phyloP scores from a whole-genome alignment of 2,113 vertebrate species.

The Corythornis madagascariensis region DNA sequence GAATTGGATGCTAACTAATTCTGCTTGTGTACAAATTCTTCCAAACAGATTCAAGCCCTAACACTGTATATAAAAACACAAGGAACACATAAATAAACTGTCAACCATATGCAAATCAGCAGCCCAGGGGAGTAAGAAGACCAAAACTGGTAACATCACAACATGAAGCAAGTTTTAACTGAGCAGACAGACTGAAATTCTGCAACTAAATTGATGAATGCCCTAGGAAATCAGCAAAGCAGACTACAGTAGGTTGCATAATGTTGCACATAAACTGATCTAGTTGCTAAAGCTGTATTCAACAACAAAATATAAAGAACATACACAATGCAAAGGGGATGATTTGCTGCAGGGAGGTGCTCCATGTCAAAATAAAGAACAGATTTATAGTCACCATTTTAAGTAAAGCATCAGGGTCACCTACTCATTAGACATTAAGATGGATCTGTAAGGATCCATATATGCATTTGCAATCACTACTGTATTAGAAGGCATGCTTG shows the following conservation, averaged over 20 bases:
- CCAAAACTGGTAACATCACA: background rate
- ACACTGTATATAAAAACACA: background rate
- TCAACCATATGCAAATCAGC: conserved; percentile 11
- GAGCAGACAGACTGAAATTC: conserved; percentile 1
- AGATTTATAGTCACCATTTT: too few relatives aligned
- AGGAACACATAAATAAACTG: conserved; percentile 25
- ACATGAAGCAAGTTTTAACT: background rate
- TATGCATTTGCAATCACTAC: too few relatives aligned
- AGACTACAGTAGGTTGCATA: background rate
- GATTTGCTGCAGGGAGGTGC: too few relatives aligned
- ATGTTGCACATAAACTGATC: background rate
- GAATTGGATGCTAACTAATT: conserved; percentile 31
- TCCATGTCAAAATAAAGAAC: too few relatives aligned
- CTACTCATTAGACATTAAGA: too few relatives aligned
- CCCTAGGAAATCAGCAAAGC: background rate
- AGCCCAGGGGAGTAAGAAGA: background rate
- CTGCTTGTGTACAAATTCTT: background rate
- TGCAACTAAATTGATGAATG: background rate
- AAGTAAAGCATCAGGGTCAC: too few relatives aligned
- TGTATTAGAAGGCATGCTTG: too few relatives aligned
- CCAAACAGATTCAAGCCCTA: conserved; percentile 30
- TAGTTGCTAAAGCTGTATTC: background rate
- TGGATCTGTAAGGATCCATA: too few relatives aligned
- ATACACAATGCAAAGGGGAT: background rate
- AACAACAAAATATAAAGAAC: background rate